A percentile compares a stretch with the other conserved stretches of the same genome.
Evolutionary conservation across 1,140 invertebrate genomes (phyloP).

Genomic region (Formica selysi): DNA sequence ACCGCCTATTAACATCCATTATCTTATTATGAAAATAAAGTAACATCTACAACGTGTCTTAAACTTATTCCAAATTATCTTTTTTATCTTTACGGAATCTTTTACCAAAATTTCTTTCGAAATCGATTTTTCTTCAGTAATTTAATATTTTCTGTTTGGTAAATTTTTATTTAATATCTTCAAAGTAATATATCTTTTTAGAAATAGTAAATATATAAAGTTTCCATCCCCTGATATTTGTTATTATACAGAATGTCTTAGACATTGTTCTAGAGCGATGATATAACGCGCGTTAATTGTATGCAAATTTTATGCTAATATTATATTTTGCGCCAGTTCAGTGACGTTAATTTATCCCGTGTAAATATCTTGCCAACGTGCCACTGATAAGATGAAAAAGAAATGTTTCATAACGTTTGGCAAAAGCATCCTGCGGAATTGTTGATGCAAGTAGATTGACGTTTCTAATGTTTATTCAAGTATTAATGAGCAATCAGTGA

Average conservation of each 20-base stretch:
- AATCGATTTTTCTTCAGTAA: constrained; percentile 45
- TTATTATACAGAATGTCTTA: constrained; percentile 12
- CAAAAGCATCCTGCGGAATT: constrained; percentile 19
- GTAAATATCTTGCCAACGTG: not conserved
- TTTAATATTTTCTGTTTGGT: constrained; percentile 27
- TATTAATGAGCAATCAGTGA: constrained; percentile 49
- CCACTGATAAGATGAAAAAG: not conserved
- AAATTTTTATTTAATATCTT: constrained; percentile 5
- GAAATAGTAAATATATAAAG: not conserved
- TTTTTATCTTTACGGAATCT: not conserved
- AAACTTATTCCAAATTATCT: not conserved
- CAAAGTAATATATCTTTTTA: constrained; percentile 16
- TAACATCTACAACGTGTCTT: not conserved
- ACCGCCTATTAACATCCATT: constrained; percentile 19
- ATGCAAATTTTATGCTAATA: constrained; percentile 30
- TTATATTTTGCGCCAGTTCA: constrained; percentile 3
- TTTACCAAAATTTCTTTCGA: constrained; percentile 15
- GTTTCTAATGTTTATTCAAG: constrained; percentile 16
- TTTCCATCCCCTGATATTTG: not conserved
- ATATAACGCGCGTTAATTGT: not conserved
- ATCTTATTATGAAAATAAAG: constrained; percentile 17
- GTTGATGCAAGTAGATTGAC: constrained; percentile 13
- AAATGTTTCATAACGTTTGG: not conserved
- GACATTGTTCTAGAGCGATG: not conserved
- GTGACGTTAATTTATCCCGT: not conserved